Base-by-base conservation (phyloP, 2,113 vertebrate species). In the Terrapene triunguis region DNA sequence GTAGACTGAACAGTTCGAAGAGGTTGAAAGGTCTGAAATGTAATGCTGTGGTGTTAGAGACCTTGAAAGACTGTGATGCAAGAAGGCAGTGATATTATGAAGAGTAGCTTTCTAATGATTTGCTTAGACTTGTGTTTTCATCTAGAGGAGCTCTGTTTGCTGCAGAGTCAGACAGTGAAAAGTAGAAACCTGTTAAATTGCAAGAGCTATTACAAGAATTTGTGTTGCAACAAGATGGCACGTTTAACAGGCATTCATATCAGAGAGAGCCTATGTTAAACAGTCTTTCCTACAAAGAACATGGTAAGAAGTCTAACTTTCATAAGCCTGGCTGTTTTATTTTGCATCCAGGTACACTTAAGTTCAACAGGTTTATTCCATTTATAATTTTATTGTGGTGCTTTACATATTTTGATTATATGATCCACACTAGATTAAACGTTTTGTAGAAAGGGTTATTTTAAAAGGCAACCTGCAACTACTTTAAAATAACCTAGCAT, bases 81-180 rank as follows among this genome's bases (percentile, higher is more conserved):
- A 80, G 84, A 92, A 92, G 10, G 5, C 32, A 4, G 3, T 24
- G 80, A 51, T 76, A 54, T 87, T 92, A 29, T 92, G 93, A 95
- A 89, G 95, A 76, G 48, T 92, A 90, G 57, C 87, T 95, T 93
- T 92, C 50, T 82, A 80, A 87, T 80, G 93, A 92, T 87, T 94
- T 96, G 54, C 84, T n/a, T 91, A 0, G 76, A 84, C 53, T 96
- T 13, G 54, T 80, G 65, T 47, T 89, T 79, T 72, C 74, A 79
- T 50, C 2, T 82, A 53, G 50, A 92, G 48, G 47, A 74, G 50
- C 44, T 54, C 22, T 50, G 38, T 47, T 89, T 59, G 50, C 5
- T 94, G 1, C 86, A 51, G 50, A 96, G 81, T n/a, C 55, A 95
- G 85, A 89, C 85, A 85, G 83, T 74, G 89, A 95, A 93, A 8